phyloP scores from a whole-genome alignment of 2,113 vertebrate genomes.

The Podocnemis expansa region DNA sequence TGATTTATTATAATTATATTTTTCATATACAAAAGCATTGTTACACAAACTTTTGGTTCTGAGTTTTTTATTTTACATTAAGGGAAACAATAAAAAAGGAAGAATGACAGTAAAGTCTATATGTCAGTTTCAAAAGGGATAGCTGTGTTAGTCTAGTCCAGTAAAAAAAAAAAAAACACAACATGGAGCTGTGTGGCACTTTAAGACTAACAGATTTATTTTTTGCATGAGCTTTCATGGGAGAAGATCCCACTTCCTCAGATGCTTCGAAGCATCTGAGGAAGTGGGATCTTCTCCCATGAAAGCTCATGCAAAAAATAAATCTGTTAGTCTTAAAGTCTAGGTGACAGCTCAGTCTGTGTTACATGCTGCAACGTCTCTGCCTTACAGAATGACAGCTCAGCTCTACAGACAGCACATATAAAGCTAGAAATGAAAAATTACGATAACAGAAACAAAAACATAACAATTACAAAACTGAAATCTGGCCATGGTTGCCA shows the following conservation, averaged over 20 bases:
- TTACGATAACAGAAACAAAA: neutral
- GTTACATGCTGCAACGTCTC: neutral
- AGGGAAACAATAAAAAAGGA: neutral
- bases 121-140: no score
- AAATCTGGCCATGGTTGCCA: neutral
- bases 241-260: no score
- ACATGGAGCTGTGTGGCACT: no score
- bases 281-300: no score
- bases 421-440: neutral
- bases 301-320: no score
- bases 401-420: neutral
- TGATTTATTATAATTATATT: fast-evolving
- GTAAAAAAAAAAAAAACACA: no score
- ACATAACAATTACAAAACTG: neutral
- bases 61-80: neutral
- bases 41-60: neutral
- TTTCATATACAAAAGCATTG: neutral
- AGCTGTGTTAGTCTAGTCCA: no score
- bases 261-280: no score
- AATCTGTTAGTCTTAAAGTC: no score
- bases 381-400: neutral
- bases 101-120: neutral
- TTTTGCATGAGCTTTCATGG: no score
- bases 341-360: neutral
- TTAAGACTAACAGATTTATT: no score